These are phyloP conservation scores for Crenuchus spilurus DNA, from an alignment of 2,797 vertebrate genomes.

Conservation along the genomic window DNA sequence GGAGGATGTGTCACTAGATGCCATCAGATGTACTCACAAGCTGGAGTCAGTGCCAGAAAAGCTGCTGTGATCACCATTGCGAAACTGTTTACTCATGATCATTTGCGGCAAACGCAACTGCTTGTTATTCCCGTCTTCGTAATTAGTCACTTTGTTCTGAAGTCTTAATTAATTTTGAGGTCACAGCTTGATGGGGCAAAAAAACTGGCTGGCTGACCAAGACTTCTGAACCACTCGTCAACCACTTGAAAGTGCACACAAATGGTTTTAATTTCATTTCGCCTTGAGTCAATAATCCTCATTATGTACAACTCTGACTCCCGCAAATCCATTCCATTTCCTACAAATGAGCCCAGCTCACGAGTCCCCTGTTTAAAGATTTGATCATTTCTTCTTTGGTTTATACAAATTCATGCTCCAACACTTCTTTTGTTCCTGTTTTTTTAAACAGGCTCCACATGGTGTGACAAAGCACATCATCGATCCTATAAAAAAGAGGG, in stretches of 20 bases:
- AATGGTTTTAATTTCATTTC: neutral
- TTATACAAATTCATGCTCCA: conserved; percentile 72
- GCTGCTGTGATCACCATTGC: neutral
- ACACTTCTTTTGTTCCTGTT: conserved; percentile 1
- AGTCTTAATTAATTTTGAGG: conserved; percentile 61
- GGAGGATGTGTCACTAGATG: conserved; percentile 35
- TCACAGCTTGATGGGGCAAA: conserved; percentile 45
- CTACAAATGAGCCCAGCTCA: conserved; percentile 65
- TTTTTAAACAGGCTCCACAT: conserved; percentile 23
- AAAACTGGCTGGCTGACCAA: neutral
- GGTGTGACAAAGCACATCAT: conserved; percentile 71
- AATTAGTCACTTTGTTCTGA: conserved; percentile 59
- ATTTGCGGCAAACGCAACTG: conserved; percentile 56
- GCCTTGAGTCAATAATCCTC: neutral
- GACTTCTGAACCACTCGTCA: neutral
- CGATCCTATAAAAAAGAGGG: conserved; percentile 55
- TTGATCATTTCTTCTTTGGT: conserved; percentile 48
- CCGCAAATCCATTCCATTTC: conserved; percentile 68
- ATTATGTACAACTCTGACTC: neutral
- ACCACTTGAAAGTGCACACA: neutral
- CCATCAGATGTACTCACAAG: conserved; percentile 17
- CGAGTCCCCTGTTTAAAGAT: neutral
- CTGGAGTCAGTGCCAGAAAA: conserved; percentile 23
- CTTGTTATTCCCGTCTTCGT: conserved; percentile 44
- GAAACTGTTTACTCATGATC: conserved; percentile 26